phyloP scores from a whole-genome alignment of 2,888 invertebrate species.

The Zaprionus obscuricornis region DNA sequence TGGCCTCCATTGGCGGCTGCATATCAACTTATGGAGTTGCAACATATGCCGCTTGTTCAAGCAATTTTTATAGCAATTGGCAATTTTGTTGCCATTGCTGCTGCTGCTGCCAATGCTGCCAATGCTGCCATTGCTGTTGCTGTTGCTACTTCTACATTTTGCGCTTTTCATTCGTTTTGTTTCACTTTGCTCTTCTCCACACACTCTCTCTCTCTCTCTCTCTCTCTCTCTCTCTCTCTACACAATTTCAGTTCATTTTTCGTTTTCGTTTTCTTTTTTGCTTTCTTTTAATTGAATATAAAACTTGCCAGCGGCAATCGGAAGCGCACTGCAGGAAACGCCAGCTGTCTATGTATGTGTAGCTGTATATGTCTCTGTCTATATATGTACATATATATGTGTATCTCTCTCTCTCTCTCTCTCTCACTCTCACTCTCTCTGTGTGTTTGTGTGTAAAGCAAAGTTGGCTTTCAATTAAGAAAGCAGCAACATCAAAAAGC shows the following conservation, averaged over 20 bases:
- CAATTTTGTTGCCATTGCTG: slow-evolving; percentile 57
- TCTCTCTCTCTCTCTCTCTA: slow-evolving; percentile 22
- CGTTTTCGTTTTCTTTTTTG: slow-evolving; percentile 19
- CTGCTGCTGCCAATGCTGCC: slow-evolving; percentile 20
- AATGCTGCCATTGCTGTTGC: slow-evolving; percentile 16
- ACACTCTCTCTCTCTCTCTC: slow-evolving; percentile 20
- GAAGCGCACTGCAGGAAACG: slow-evolving; percentile 73
- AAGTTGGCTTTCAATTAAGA: slow-evolving; percentile 75
- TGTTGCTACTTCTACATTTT: slow-evolving; percentile 21
- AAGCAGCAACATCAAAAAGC: slow-evolving; percentile 52
- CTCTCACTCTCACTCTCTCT: slow-evolving; percentile 21
- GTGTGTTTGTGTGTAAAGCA: slow-evolving; percentile 25
- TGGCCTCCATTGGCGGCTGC: slow-evolving; percentile 22
- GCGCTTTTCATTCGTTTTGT: slow-evolving; percentile 23
- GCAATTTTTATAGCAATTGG: slow-evolving; percentile 71
- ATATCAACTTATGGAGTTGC: slow-evolving; percentile 15
- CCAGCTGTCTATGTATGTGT: slow-evolving; percentile 59
- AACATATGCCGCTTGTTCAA: slow-evolving; percentile 70
- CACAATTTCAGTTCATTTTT: too few species aligned
- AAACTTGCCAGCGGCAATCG: slow-evolving; percentile 74
- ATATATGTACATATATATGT: slow-evolving; percentile 46
- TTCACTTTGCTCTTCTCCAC: slow-evolving; percentile 11
- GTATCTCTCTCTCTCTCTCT: slow-evolving; percentile 28
- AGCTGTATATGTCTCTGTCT: slow-evolving; percentile 17
- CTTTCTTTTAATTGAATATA: slow-evolving; percentile 72